Evolutionary conservation across 2,113 vertebrate genomes (phyloP).

Genomic region (Shinisaurus crocodilurus): DNA sequence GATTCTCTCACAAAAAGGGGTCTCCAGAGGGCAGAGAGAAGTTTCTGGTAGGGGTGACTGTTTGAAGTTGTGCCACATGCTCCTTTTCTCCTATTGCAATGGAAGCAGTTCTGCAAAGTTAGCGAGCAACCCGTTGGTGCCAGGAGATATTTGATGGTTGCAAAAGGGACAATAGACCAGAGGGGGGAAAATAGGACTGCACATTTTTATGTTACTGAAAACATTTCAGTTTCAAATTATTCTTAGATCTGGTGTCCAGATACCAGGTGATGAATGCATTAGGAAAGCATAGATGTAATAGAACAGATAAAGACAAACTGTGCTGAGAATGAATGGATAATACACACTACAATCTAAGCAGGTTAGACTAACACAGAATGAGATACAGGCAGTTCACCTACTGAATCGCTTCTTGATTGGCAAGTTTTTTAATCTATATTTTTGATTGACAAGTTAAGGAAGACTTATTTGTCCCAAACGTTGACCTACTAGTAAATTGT

Average conservation of each 20-base stretch:
- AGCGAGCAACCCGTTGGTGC: background rate
- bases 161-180: background rate
- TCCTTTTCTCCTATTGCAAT: background rate
- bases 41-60: background rate
- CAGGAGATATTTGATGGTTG: background rate
- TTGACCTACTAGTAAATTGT: background rate
- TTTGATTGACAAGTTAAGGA: background rate
- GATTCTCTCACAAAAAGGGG: slow-evolving; percentile 14
- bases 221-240: background rate
- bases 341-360: background rate
- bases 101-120: background rate
- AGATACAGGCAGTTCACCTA: background rate
- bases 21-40: background rate
- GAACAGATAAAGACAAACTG: background rate
- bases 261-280: slow-evolving; percentile 2
- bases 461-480: background rate
- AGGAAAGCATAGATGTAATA: background rate
- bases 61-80: background rate
- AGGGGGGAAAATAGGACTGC: background rate
- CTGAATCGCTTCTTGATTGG: background rate
- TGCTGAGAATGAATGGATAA: background rate
- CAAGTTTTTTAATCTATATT: background rate
- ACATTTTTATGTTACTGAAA: background rate
- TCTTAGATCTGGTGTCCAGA: background rate
- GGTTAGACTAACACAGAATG: background rate